Base-by-base conservation (phyloP, 2,113 vertebrate genomes). In the Lophius piscatorius region DNA sequence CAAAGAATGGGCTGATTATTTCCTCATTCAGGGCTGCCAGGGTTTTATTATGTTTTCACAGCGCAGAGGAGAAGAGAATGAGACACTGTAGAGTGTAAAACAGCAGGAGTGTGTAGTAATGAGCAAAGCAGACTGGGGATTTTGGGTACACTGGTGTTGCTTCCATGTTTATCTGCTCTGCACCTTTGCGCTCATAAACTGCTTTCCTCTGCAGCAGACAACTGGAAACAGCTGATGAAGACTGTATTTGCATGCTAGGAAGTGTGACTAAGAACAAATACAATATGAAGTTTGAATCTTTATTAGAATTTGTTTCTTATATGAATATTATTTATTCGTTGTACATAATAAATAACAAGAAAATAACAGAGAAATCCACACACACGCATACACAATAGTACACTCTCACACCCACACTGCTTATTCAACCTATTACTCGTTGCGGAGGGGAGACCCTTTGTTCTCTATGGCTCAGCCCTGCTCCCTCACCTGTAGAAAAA, bases 341-440 rank as follows among this genome's bases (percentile, higher is more conserved):
- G n/a, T n/a, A n/a, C n/a, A n/a, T n/a, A n/a, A n/a, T n/a, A n/a
- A n/a, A n/a, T n/a, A n/a, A n/a, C n/a, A n/a, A n/a, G n/a, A n/a
- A n/a, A n/a, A n/a, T n/a, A n/a, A n/a, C n/a, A 9, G 13, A 9
- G 39, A 54, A 29, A 35, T 3, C 1, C 24, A 3, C n/a, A 38
- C 42, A 45, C 16, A 42, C 64, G 54, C 1, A 56, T 35, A 68
- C 29, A 68, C 14, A 8, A 4, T 5, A 5, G 26, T 9, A 63
- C 48, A 55, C 36, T 40, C 46, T 38, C 13, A 61, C 55, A 38
- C 40, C 55, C 56, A 51, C 44, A 1, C 11, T 14, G 11, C 59
- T 84, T 82, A 82, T 63, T 51, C 57, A 81, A 82, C 55, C 1
- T 13, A 10, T 45, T 70, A 49, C 66, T 47, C 35, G 45, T 16